A percentile compares a stretch with the other conserved stretches of the same genome.
Conservation (phyloP, 1,140 invertebrate species). For the Papilio helenus region DNA sequence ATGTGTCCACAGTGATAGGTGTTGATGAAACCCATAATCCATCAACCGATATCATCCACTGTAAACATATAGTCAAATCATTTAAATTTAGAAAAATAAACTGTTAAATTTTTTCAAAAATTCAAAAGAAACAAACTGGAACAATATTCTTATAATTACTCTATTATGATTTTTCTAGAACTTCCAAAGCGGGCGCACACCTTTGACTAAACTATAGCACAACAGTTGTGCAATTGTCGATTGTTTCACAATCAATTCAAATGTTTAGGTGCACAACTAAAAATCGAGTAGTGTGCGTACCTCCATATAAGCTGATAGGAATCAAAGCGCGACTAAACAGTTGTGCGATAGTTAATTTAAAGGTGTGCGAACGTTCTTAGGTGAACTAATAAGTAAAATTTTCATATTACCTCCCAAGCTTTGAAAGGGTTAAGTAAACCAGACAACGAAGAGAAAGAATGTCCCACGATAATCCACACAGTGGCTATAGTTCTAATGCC, state of each 20-base stretch:
- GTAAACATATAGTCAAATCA: conserved; percentile 39
- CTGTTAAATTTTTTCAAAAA: background rate
- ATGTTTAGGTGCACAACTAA: too few relatives aligned
- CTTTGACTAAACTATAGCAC: too few relatives aligned
- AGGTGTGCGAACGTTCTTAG: too few relatives aligned
- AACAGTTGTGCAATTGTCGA: too few relatives aligned
- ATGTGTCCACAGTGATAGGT: conserved; percentile 81
- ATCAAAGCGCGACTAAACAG: too few relatives aligned
- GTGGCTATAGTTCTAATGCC: conserved; percentile 83
- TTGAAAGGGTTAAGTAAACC: conserved; percentile 23
- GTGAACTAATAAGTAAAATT: background rate
- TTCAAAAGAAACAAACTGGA: background rate
- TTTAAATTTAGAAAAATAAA: background rate
- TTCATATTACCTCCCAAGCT: conserved; percentile 26
- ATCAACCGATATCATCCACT: conserved; percentile 49
- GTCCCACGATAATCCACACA: conserved; percentile 83
- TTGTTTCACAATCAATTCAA: too few relatives aligned
- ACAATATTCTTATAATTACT: background rate
- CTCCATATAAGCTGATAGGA: too few relatives aligned
- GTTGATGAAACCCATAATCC: conserved; percentile 58
- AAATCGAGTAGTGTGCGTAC: too few relatives aligned
- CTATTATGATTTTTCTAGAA: too few relatives aligned
- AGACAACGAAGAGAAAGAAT: conserved; percentile 51
- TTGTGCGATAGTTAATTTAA: too few relatives aligned
- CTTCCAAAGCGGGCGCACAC: too few relatives aligned